Evolutionary conservation across 2,797 vertebrate species (phyloP).

Genomic region (Characodon lateralis): DNA sequence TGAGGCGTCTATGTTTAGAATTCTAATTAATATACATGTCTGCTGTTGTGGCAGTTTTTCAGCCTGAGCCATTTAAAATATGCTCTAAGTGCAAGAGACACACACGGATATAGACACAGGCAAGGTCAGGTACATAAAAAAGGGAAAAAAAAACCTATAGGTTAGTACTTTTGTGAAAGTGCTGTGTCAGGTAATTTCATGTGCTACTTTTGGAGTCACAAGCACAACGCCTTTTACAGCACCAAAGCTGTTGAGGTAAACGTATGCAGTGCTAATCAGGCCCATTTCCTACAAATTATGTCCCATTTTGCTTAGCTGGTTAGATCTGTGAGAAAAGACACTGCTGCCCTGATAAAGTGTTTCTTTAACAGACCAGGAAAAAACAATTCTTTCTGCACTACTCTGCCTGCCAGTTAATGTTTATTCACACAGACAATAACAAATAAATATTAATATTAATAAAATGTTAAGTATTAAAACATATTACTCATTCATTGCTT

Average conservation of each 20-base stretch:
- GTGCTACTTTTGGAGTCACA: conserved; percentile 61
- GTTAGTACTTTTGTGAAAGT: conserved; percentile 65
- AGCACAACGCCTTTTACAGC: conserved; percentile 52
- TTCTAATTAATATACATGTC: conserved; percentile 58
- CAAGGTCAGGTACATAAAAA: conserved; percentile 66
- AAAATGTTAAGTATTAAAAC: background rate
- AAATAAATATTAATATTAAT: conserved; percentile 3
- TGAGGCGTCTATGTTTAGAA: conserved; percentile 52
- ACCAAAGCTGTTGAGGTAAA: conserved; percentile 31
- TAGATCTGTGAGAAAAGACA: conserved; percentile 16
- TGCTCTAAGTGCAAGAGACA: conserved; percentile 40
- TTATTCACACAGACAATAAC: background rate
- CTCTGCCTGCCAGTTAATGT: background rate
- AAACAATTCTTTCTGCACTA: background rate
- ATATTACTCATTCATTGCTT: no score
- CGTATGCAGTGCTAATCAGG: conserved; percentile 36
- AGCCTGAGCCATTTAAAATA: conserved; percentile 37
- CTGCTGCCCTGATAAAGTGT: conserved; percentile 12
- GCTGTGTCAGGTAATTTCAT: conserved; percentile 67
- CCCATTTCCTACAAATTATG: conserved; percentile 15
- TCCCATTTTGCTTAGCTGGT: conserved; percentile 18
- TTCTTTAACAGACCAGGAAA: background rate
- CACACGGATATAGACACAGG: conserved; percentile 22
- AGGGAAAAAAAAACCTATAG: conserved; percentile 58
- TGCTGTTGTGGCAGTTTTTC: conserved; percentile 48